phyloP scores from a whole-genome alignment of 2,797 vertebrate species.

The Tauraco hartlaubi region DNA sequence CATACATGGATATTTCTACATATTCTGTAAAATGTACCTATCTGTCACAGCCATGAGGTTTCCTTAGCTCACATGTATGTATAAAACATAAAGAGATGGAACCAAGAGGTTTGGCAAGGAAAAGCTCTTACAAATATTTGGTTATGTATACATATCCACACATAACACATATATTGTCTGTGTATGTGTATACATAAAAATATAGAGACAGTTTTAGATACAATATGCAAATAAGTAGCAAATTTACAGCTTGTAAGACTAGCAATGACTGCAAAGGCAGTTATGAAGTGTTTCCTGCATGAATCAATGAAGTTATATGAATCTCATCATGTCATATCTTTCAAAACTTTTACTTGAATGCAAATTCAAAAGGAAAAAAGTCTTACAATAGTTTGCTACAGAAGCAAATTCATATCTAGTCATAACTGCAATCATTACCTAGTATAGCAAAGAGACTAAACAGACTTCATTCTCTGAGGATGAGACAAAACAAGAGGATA shows the following conservation, averaged over 20 bases:
- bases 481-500: background rate
- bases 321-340: background rate
- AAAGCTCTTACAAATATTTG: background rate
- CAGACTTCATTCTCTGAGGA: background rate
- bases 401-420: background rate
- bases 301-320: background rate
- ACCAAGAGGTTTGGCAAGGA: background rate
- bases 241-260: background rate
- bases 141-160: background rate
- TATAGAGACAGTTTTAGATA: background rate
- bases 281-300: background rate
- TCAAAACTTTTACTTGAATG: background rate
- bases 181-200: background rate
- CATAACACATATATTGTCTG: background rate
- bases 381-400: background rate
- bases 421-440: background rate
- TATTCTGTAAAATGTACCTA: background rate
- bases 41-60: background rate
- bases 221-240: background rate
- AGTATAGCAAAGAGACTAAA: background rate
- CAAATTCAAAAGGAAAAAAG: background rate
- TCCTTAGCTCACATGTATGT: background rate
- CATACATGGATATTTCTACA: background rate
- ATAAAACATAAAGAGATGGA: background rate
- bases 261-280: background rate